Evolutionary conservation across 2,888 invertebrate species (phyloP).

Genomic region (Drepanosiphum platanoidis): DNA sequence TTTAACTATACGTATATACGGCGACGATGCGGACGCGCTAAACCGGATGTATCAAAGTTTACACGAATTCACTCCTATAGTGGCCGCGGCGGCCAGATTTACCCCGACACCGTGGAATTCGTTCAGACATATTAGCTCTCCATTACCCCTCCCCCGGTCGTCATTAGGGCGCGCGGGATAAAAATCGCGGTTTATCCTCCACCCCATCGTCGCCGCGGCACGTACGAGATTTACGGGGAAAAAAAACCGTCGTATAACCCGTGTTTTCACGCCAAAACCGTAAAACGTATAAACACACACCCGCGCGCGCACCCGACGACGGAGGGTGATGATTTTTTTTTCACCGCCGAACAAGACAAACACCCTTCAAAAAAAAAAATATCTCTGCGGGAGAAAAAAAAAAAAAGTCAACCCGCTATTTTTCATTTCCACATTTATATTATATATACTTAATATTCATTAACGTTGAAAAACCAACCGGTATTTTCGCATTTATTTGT

Average conservation of each 20-base stretch:
- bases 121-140: conserved; percentile 52
- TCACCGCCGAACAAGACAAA: conserved; percentile 46
- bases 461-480: conserved; percentile 48
- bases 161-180: conserved; percentile 29
- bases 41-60: background rate
- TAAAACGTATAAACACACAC: background rate
- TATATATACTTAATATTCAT: conserved; percentile 61
- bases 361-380: conserved; percentile 60
- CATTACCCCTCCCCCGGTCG: conserved; percentile 5
- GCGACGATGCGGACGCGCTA: too few species aligned
- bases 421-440: conserved; percentile 51
- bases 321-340: conserved; percentile 49
- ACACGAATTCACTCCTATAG: background rate
- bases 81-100: background rate
- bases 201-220: too few species aligned
- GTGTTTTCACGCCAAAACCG: conserved; percentile 59
- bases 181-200: conserved; percentile 49
- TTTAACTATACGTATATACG: background rate
- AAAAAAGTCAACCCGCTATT: conserved; percentile 50
- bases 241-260: conserved; percentile 21
- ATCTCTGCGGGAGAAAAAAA: conserved; percentile 19
- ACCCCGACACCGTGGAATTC: conserved; percentile 20
- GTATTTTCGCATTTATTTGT: conserved; percentile 29
- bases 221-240: too few species aligned
- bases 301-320: too few species aligned